Percentiles rank a stretch among this genome's conserved stretches.
phyloP scores from a whole-genome alignment of 2,888 invertebrate species.

The Polydrusus tereticollis region DNA sequence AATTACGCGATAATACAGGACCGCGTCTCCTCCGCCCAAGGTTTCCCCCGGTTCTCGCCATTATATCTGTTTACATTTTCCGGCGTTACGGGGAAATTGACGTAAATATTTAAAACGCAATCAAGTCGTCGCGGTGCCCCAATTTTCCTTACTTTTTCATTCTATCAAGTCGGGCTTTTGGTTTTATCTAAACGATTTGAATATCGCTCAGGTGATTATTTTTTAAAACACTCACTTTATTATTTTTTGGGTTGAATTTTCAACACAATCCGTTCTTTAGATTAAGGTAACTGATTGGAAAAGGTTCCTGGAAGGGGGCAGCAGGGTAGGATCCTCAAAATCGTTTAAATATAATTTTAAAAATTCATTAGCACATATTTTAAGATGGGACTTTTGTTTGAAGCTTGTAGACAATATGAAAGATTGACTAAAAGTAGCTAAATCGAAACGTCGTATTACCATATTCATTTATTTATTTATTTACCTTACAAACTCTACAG shows the following conservation, averaged over 20 bases:
- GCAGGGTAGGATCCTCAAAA: too few species aligned
- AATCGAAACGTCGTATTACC: too few species aligned
- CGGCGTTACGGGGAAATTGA: constrained; percentile 50
- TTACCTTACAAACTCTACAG: too few species aligned
- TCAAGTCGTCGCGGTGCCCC: constrained; percentile 48
- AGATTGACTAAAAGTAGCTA: too few species aligned
- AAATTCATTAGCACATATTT: too few species aligned
- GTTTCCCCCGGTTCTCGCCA: constrained; percentile 29
- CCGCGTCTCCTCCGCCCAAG: background rate
- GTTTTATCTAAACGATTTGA: constrained; percentile 13
- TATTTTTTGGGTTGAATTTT: background rate
- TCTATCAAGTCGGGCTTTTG: constrained; percentile 1
- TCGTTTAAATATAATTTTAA: too few species aligned
- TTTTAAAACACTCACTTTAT: background rate
- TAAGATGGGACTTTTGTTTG: too few species aligned
- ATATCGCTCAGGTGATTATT: background rate
- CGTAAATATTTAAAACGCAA: constrained; percentile 56
- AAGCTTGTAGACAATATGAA: too few species aligned
- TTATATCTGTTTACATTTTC: constrained; percentile 49
- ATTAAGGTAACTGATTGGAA: background rate
- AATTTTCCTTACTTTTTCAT: constrained; percentile 33
- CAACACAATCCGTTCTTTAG: background rate
- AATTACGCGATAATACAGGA: constrained; percentile 27
- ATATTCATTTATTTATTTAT: too few species aligned
- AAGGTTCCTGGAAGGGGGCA: too few species aligned